A percentile compares a stretch with the other conserved stretches of the same genome.
phyloP scores from a whole-genome alignment of 2,113 vertebrate genomes.

The Anseranas semipalmata region DNA sequence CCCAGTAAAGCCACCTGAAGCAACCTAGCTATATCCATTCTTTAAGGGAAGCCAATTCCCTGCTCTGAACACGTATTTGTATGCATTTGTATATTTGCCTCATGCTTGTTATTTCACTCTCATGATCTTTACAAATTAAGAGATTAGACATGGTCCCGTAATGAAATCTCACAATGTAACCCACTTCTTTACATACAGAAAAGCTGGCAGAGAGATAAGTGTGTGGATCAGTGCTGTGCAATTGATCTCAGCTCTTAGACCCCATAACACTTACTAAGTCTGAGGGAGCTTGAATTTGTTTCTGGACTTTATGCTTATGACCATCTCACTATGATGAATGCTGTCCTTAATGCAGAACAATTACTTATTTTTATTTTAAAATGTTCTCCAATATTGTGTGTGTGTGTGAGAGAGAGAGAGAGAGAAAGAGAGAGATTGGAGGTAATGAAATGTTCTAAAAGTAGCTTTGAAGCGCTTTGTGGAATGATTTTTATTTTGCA shows the following conservation, averaged over 20 bases:
- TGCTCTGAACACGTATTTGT: neutral
- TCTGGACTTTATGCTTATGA: neutral
- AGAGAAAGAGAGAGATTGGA: too few relatives aligned
- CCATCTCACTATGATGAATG: neutral
- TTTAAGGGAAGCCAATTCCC: neutral
- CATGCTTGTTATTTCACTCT: neutral
- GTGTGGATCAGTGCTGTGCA: neutral
- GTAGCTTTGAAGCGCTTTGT: neutral
- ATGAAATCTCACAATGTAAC: neutral
- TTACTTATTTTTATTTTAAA: neutral
- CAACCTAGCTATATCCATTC: neutral
- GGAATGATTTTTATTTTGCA: neutral
- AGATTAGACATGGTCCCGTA: neutral
- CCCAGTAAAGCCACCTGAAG: neutral
- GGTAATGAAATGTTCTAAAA: accelerated
- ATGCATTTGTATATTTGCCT: neutral
- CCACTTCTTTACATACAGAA: neutral
- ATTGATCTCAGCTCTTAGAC: neutral
- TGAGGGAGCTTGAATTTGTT: neutral
- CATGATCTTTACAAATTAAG: neutral
- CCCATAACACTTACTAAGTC: neutral
- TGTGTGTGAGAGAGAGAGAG: neutral
- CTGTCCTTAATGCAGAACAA: neutral
- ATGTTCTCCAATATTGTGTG: neutral
- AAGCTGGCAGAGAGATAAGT: neutral